Percentiles rank a stretch among this genome's conserved stretches.
Evolutionary conservation across 2,797 vertebrate genomes (phyloP).

Genomic region (Cossypha caffra): DNA sequence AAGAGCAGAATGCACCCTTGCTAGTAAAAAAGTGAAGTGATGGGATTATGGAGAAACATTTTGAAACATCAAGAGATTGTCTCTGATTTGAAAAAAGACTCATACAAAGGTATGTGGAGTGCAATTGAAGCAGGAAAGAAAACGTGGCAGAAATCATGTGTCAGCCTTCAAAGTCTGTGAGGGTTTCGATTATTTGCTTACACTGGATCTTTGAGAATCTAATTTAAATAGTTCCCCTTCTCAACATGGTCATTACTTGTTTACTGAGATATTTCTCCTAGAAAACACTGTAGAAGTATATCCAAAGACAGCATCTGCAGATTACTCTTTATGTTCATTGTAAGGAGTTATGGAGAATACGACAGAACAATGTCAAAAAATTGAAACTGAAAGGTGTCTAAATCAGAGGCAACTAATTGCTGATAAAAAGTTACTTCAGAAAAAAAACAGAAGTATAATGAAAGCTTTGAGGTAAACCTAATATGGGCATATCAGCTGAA

Average conservation of each 20-base stretch:
- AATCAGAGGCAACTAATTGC: not conserved
- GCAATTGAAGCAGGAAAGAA: not conserved
- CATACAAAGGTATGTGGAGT: not conserved
- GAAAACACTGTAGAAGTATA: not conserved
- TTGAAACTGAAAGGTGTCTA: not conserved
- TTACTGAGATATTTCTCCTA: not conserved
- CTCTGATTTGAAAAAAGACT: not conserved
- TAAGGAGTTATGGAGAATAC: not conserved
- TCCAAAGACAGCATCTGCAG: not conserved
- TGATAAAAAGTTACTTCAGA: not conserved
- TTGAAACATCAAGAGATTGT: not conserved
- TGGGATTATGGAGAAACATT: not conserved
- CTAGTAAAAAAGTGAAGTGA: not conserved
- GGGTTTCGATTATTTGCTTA: not conserved
- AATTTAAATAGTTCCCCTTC: not conserved
- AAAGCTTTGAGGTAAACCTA: not conserved
- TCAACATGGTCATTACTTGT: not conserved
- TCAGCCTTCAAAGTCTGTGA: not conserved
- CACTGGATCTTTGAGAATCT: not conserved
- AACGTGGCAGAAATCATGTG: not conserved
- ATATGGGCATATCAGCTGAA: not conserved
- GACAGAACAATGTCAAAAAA: not conserved
- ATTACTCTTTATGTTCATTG: not conserved
- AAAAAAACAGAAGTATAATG: not conserved
- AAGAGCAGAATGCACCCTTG: not conserved